Evolutionary conservation across 2,113 vertebrate genomes (phyloP).

Genomic region (Edolisoma coerulescens): DNA sequence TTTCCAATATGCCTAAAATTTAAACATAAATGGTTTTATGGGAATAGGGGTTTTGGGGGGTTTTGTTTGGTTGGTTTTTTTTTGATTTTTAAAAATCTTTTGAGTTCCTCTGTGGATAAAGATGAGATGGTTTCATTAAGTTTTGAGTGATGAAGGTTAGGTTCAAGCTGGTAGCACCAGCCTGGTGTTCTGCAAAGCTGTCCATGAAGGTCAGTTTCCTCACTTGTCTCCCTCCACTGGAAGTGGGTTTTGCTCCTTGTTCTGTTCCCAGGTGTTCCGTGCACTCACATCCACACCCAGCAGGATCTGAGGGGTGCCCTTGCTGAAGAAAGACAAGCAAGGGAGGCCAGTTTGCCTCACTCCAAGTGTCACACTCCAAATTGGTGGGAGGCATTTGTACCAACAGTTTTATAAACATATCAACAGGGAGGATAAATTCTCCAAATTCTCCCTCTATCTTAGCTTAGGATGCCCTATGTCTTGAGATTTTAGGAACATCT

Average conservation of each 20-base stretch:
- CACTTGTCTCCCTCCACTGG: background rate
- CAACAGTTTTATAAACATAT: background rate
- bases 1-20: background rate
- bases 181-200: background rate
- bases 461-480: background rate
- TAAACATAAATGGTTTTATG: background rate
- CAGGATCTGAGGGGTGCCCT: background rate
- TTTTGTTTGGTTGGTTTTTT: background rate
- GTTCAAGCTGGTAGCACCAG: background rate
- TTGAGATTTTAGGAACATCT: background rate
- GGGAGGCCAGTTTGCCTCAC: background rate
- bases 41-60: no score
- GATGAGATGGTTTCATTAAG: background rate
- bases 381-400: background rate
- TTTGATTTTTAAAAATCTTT: background rate
- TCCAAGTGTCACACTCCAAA: background rate
- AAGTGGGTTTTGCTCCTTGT: background rate
- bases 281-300: background rate
- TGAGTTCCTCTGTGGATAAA: background rate
- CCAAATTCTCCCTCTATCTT: background rate
- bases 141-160: background rate
- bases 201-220: background rate
- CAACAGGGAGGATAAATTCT: background rate
- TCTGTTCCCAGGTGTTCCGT: background rate
- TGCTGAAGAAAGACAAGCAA: background rate